Percentiles rank a stretch among this genome's conserved stretches.
These are phyloP conservation scores for Leucoma salicis DNA, from an alignment of 2,888 invertebrate species.

Conservation along the genomic window DNA sequence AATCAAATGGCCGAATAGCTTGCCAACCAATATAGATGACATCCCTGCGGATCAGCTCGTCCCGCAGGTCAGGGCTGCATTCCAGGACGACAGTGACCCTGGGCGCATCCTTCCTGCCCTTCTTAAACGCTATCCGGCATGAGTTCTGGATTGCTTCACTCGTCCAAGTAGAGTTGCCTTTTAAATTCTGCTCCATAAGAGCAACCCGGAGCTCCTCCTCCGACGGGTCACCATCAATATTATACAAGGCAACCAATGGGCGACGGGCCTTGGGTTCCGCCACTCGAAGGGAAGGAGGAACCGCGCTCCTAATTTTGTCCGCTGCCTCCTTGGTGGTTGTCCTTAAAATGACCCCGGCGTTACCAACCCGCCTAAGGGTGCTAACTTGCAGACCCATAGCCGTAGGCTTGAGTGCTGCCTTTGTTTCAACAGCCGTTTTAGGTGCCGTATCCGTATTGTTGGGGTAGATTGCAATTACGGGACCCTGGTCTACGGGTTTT, in stretches of 20 bases:
- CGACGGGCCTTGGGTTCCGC: not conserved
- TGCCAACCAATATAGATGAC: no score
- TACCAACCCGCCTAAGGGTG: not conserved
- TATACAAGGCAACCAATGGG: not conserved
- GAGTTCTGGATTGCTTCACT: not conserved
- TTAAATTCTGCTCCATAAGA: not conserved
- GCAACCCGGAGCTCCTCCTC: no score
- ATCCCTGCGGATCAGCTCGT: no score
- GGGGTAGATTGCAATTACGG: not conserved
- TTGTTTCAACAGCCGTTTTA: not conserved
- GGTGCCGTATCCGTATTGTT: not conserved
- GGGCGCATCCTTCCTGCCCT: not conserved
- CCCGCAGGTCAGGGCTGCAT: not conserved
- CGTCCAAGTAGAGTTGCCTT: no score
- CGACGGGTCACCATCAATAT: not conserved
- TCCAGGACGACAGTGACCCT: not conserved
- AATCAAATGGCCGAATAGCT: no score
- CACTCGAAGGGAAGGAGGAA: not conserved
- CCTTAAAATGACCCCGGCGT: not conserved
- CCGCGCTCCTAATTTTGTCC: not conserved
- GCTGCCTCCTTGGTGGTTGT: not conserved
- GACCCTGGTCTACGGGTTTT: not conserved
- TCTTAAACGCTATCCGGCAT: not conserved
- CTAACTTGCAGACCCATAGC: not conserved
- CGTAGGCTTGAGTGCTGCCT: not conserved